Evolutionary conservation across 2,797 vertebrate species (phyloP).

Genomic region (Tolypeutes matacus): DNA sequence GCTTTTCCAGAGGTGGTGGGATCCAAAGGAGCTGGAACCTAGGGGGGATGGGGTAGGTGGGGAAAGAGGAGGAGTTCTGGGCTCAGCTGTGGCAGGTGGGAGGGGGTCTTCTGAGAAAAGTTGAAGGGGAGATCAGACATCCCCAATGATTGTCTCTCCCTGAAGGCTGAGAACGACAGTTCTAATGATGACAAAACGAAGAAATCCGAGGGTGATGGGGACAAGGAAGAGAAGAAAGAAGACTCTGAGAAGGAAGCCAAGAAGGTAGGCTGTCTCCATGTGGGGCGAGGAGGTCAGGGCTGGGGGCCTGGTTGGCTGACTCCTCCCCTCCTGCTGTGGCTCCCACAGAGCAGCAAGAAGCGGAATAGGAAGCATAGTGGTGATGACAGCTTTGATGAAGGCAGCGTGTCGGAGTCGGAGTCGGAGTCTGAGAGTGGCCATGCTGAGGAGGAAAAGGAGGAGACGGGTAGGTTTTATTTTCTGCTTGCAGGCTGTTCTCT

Average conservation of each 20-base stretch:
- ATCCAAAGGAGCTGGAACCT: neutral
- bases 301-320: neutral
- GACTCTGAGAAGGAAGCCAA: constrained; percentile 90
- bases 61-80: neutral
- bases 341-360: constrained; percentile 89
- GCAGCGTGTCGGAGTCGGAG: constrained; percentile 93
- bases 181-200: constrained; percentile 86
- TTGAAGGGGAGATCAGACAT: neutral
- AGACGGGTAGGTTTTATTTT: constrained; percentile 75
- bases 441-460: constrained; percentile 86
- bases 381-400: constrained; percentile 92
- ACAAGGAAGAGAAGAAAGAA: constrained; percentile 88
- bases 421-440: constrained; percentile 92
- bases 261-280: constrained; percentile 87
- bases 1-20: neutral
- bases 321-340: neutral
- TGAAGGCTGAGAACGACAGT: constrained; percentile 87
- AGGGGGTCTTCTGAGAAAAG: neutral
- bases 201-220: constrained; percentile 85
- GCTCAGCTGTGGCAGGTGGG: neutral
- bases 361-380: constrained; percentile 93
- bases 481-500: neutral
- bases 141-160: neutral
- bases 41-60: neutral
- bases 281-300: rapidly evolving